Conservation (phyloP, 2,888 invertebrate species). For the Conomelus anceps region DNA sequence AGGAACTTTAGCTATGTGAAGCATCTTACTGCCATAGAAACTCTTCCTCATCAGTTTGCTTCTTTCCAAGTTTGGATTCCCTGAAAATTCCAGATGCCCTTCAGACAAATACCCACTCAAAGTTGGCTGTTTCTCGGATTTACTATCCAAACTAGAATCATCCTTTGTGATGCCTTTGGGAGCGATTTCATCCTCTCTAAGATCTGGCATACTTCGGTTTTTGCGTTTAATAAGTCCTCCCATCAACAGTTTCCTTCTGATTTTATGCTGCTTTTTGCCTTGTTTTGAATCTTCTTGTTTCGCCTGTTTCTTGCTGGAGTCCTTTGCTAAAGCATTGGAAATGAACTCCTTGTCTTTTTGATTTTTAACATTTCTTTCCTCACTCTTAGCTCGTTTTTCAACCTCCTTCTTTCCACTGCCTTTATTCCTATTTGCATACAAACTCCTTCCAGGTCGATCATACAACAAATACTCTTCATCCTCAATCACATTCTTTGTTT, state of each 20-base stretch:
- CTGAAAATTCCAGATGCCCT: slow-evolving; percentile 73
- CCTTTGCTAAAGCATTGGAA: slow-evolving; percentile 42
- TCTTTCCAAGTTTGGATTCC: slow-evolving; percentile 74
- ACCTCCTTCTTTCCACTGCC: slow-evolving; percentile 60
- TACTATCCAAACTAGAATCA: slow-evolving; percentile 62
- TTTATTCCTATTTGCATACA: slow-evolving; percentile 55
- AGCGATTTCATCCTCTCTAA: slow-evolving; percentile 63
- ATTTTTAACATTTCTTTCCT: slow-evolving; percentile 70
- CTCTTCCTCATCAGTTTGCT: slow-evolving; percentile 85
- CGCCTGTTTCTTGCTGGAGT: slow-evolving; percentile 53
- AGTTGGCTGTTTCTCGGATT: slow-evolving; percentile 50
- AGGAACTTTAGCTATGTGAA: slow-evolving; percentile 76
- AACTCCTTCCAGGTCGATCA: slow-evolving; percentile 55
- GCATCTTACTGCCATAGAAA: slow-evolving; percentile 76
- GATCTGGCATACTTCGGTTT: slow-evolving; percentile 86
- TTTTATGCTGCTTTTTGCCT: slow-evolving; percentile 85
- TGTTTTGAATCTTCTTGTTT: slow-evolving; percentile 58
- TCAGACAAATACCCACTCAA: slow-evolving; percentile 79
- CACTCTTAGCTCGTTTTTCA: slow-evolving; percentile 75
- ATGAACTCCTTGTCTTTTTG: slow-evolving; percentile 46
- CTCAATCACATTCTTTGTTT: slow-evolving; percentile 58
- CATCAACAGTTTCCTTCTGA: slow-evolving; percentile 78
- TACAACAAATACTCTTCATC: slow-evolving; percentile 60
- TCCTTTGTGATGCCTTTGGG: slow-evolving; percentile 44
- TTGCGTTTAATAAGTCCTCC: slow-evolving; percentile 81